Base-by-base conservation (phyloP, 1,140 invertebrate species). In the Galendromus occidentalis region DNA sequence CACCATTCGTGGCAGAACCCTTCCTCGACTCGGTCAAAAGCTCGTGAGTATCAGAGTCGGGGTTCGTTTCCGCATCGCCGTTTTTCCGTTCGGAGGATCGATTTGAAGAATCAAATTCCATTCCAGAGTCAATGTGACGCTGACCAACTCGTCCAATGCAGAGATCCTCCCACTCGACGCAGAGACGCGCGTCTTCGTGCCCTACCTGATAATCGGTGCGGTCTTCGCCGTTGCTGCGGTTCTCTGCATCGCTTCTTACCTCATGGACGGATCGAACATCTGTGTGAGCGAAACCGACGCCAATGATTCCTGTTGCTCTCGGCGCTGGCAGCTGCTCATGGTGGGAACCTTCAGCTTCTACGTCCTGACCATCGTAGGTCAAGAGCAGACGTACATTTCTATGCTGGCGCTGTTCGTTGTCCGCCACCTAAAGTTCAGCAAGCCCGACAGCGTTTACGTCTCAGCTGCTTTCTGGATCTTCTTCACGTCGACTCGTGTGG, bases 1-100 rank as follows among this genome's bases (percentile, higher is more conserved):
- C 33, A n/a, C 67, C 67, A 20, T 29, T 68, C 9, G 18, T 68
- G 6, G 66, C 42, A 9, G 39, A 44, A n/a, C 67, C 67, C n/a
- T 68, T 68, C 51, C 51, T 59, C 2, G 25, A 33, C 22, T 20
- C 25, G 2, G 51, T 59, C 25, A 17, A 59, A 59, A 22, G 20
- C 25, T 20, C 18, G 45, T 59, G 51, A 59, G 51, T 59, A 14
- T 59, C 14, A 17, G 14, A 59, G 33, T n/a, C n/a, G n/a, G n/a
- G n/a, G n/a, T n/a, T n/a, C n/a, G n/a, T 39, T 39, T 39, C 33
- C 9, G 33, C 4, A 6, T 39, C 33, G 4, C 33, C 9, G 4
- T 9, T 9, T 29, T 22, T 4, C 25, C 14, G 4, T 59, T 9
- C 33, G 25, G 4, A 14, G 45, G 25, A 59, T 14, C 12, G 1